Conservation (phyloP, 2,113 vertebrate species). For the Odontesthes bonariensis region DNA sequence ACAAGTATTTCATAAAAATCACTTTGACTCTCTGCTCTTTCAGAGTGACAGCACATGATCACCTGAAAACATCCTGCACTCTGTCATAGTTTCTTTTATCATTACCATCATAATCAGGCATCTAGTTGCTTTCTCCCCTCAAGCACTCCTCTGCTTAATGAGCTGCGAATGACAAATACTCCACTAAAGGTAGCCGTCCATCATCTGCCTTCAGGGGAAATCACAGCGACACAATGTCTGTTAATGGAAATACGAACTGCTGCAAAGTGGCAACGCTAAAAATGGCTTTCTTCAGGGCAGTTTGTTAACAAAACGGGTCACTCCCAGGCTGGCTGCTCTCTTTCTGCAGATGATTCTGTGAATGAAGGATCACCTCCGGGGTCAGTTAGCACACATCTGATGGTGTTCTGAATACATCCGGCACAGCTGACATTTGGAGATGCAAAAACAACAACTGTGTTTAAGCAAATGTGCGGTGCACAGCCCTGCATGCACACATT, state of each 20-base stretch:
- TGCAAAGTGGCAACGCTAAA: conserved; percentile 40
- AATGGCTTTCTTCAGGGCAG: conserved; percentile 48
- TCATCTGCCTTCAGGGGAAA: conserved; percentile 38
- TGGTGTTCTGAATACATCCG: conserved; percentile 5
- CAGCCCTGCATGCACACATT: neutral
- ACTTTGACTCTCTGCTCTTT: neutral
- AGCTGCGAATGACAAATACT: conserved; percentile 70
- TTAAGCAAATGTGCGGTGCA: conserved; percentile 1
- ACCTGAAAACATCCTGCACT: conserved; percentile 16
- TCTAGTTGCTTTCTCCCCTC: conserved; percentile 60
- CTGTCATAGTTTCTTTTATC: conserved; percentile 37
- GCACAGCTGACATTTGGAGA: neutral
- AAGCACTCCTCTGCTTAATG: conserved; percentile 59
- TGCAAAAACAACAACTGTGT: conserved; percentile 12
- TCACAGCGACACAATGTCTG: conserved; percentile 26
- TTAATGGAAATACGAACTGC: conserved; percentile 44
- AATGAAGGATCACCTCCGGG: conserved; percentile 45
- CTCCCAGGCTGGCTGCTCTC: conserved; percentile 1
- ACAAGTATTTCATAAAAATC: neutral
- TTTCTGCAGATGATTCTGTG: conserved; percentile 33
- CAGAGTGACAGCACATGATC: neutral
- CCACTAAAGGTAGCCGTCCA: conserved; percentile 48
- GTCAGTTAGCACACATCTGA: conserved; percentile 34
- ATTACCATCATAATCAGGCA: conserved; percentile 65
- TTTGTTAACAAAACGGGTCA: conserved; percentile 42